phyloP scores from a whole-genome alignment of 1,140 invertebrate species.

The Rhyzopertha dominica region DNA sequence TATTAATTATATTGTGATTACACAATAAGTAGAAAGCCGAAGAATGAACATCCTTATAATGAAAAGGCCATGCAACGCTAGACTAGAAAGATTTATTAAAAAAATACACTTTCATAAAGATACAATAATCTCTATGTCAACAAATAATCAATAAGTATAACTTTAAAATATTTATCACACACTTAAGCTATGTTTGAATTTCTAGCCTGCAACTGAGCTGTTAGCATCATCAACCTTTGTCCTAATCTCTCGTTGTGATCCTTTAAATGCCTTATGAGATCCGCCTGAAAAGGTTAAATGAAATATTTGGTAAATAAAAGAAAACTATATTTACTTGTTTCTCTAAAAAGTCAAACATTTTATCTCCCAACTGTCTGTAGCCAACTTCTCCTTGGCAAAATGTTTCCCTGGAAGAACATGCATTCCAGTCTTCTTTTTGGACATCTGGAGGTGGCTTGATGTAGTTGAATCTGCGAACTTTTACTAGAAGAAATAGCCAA shows the following conservation, averaged over 20 bases:
- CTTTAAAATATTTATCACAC: too few relatives aligned
- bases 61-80: too few relatives aligned
- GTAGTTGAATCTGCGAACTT: constrained; percentile 55
- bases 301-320: constrained; percentile 3
- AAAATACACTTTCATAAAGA: too few relatives aligned
- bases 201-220: constrained; percentile 37
- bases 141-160: too few relatives aligned
- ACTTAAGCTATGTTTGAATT: too few relatives aligned
- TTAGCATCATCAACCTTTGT: constrained; percentile 47
- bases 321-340: constrained; percentile 49
- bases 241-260: constrained; percentile 49
- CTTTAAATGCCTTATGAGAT: constrained; percentile 49
- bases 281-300: constrained; percentile 40
- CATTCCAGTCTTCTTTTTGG: constrained; percentile 53
- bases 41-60: too few relatives aligned
- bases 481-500: constrained; percentile 47
- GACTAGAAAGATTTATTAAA: too few relatives aligned
- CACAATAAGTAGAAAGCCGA: too few relatives aligned
- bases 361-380: constrained; percentile 51
- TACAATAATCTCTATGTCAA: too few relatives aligned
- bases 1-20: too few relatives aligned
- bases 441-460: constrained; percentile 53
- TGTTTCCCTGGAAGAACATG: constrained; percentile 47
- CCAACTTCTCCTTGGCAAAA: constrained; percentile 53
- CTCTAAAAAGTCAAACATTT: constrained; percentile 58